phyloP scores from a whole-genome alignment of 64 coral and sea anemone genomes.

The Dendronephthya gigantea region DNA sequence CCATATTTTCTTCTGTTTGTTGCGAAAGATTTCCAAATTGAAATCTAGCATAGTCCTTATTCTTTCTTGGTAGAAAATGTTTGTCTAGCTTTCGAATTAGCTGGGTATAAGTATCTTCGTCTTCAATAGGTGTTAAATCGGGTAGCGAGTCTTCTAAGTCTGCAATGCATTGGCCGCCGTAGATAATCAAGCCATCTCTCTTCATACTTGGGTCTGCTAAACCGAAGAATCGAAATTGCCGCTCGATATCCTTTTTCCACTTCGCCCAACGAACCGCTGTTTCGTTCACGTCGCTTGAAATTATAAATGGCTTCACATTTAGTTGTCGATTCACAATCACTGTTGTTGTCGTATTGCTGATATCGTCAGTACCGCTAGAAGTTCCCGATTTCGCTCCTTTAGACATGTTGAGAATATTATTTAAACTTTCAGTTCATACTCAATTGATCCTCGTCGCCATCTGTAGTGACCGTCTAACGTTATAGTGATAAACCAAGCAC shows the following conservation, averaged over 20 bases:
- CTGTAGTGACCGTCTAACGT: neutral
- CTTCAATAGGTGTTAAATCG: no score
- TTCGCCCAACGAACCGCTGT: slow-evolving; percentile 4
- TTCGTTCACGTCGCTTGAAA: neutral
- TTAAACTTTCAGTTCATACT: neutral
- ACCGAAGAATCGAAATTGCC: slow-evolving; percentile 22
- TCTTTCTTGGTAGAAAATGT: no score
- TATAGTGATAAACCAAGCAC: no score
- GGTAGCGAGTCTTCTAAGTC: no score
- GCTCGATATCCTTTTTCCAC: slow-evolving; percentile 29
- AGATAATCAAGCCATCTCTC: slow-evolving; percentile 21
- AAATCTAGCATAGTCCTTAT: no score
- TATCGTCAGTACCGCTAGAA: no score
- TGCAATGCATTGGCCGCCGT: no score
- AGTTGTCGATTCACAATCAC: neutral
- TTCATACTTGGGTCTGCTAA: neutral
- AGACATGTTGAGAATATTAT: neutral
- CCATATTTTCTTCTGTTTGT: no score
- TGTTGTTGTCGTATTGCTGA: neutral
- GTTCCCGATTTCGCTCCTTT: neutral
- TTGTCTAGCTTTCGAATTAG: no score
- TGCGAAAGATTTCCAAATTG: no score
- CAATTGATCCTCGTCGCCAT: neutral
- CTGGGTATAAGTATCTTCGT: no score
- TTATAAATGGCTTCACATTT: neutral